Evolutionary conservation across 2,113 vertebrate genomes (phyloP), one percentile per base, ranked within the genome.

Genomic region (Sceloporus undulatus): DNA sequence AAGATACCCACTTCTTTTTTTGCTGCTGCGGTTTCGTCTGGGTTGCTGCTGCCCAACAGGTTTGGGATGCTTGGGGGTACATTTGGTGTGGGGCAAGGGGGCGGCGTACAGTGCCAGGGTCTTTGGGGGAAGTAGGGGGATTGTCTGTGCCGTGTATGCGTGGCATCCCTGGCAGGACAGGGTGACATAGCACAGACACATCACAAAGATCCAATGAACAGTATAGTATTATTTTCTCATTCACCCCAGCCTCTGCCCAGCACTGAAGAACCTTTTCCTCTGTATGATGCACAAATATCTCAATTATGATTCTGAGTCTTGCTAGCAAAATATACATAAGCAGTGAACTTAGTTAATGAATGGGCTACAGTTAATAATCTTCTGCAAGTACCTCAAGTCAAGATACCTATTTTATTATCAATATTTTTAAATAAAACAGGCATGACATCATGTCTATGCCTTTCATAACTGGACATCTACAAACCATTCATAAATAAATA

Each of bases 111-210:
- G 97, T 98, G 42, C 98, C 98, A 0, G 98, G 98, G n/a, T 77
- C 98, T 95, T 21, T n/a, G n/a, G 99, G 99, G 87, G 99, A 99
- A 74, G 98, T 99, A 73, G 99, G 99, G 48, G 98, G 99, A 92
- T 98, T 99, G 90, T n/a, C 97, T 99, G n/a, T 94, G 98, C 98
- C 5, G 96, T 98, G 95, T 98, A n/a, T 99, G 91, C 99, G n/a
- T 99, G 93, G 98, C 99, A 73, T 99, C 99, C 79, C 99, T 99
- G 95, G n/a, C 77, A 90, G 92, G n/a, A 85, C 56, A 76, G 90
- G 56, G 86, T 27, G 52, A 79, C 18, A 73, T 1, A 0, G 0
- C 0, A 42, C n/a, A 27, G 3, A 29, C 38, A 59, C 34, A 34
- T 1, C 21, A 76, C 34, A 40, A 40, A 11, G 74, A 73, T 48